A percentile compares a stretch with the other conserved stretches of the same genome.
phyloP scores from a whole-genome alignment of 2,113 vertebrate species.

The Xiphophorus maculatus region DNA sequence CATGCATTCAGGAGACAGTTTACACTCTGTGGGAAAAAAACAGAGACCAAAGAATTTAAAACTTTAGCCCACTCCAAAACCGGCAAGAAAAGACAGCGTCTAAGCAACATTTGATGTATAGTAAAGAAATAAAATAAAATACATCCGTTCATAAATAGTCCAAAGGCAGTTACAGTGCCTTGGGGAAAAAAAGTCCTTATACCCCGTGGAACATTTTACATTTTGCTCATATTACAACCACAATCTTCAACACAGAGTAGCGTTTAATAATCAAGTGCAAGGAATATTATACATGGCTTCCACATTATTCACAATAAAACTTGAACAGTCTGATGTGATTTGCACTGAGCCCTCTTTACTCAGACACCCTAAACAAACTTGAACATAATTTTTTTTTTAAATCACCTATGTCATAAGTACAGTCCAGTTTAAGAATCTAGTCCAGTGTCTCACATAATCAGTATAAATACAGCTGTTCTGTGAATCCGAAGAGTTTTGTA shows the following conservation, averaged over 20 bases:
- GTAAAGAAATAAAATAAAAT: not conserved
- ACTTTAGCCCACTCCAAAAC: constrained; percentile 1
- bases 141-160: constrained; percentile 22
- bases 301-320: no score
- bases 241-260: not conserved
- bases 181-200: constrained; percentile 39
- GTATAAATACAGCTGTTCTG: no score
- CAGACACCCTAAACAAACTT: no score
- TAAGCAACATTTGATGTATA: constrained; percentile 26
- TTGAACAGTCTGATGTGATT: no score
- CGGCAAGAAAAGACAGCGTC: constrained; percentile 31
- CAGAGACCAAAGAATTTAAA: not conserved
- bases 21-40: constrained; percentile 19
- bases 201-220: not conserved
- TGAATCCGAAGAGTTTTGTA: no score
- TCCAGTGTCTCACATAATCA: no score
- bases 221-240: not conserved
- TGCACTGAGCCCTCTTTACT: no score
- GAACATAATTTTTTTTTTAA: no score
- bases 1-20: constrained; percentile 31
- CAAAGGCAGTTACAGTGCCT: constrained; percentile 38
- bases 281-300: no score
- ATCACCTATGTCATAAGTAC: no score
- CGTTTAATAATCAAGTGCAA: not conserved
- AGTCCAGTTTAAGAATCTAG: no score